phyloP scores from a whole-genome alignment of 2,113 vertebrate species.

The human (Homo sapiens) region DNA sequence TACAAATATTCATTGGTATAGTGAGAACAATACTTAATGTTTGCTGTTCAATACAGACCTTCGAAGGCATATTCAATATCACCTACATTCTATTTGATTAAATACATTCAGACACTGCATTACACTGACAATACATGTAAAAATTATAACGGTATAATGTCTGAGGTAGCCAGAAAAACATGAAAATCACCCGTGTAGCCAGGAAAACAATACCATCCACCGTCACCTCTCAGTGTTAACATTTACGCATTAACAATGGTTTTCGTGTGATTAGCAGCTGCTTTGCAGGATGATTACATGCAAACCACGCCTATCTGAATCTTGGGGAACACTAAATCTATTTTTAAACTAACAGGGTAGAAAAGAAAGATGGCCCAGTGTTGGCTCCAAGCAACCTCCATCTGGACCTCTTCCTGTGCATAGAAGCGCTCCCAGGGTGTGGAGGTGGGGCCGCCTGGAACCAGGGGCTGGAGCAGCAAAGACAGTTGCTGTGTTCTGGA shows the following conservation, averaged over 20 bases:
- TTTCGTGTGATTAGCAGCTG: not conserved
- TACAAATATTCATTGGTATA: not conserved
- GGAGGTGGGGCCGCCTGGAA: not conserved
- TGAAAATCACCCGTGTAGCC: not conserved
- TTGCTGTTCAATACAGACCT: not conserved
- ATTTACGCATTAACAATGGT: not conserved
- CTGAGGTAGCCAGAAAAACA: not conserved
- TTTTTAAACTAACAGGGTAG: not conserved
- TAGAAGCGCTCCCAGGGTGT: not conserved
- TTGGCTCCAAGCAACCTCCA: not conserved
- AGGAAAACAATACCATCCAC: not conserved
- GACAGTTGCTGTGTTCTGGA: not conserved
- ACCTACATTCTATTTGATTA: not conserved
- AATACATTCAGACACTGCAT: not conserved
- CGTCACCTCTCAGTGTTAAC: not conserved
- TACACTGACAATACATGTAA: not conserved
- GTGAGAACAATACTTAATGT: not conserved
- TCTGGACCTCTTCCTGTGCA: not conserved
- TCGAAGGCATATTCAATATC: not conserved
- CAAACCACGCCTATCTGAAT: not conserved
- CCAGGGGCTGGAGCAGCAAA: not conserved
- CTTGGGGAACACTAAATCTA: not conserved
- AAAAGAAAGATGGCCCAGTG: not conserved
- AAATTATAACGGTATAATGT: not conserved
- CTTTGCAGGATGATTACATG: not conserved